These are phyloP conservation scores for Mastacembelus armatus DNA, from an alignment of 2,797 vertebrate species.

Conservation along the genomic window DNA sequence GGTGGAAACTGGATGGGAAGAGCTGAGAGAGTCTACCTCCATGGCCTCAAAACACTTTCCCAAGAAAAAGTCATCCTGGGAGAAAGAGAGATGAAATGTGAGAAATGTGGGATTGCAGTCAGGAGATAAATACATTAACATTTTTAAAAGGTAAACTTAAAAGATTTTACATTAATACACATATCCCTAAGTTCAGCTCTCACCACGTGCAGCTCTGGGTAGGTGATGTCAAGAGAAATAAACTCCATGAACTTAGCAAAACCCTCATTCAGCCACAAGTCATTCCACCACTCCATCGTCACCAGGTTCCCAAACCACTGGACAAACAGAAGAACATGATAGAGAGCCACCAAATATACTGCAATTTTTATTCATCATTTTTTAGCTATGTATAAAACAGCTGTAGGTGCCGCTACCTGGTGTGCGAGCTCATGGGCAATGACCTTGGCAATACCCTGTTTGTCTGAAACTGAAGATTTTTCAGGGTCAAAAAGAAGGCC, in stretches of 20 bases:
- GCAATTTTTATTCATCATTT: not conserved
- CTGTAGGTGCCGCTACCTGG: constrained; percentile 78
- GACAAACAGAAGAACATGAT: constrained; percentile 12
- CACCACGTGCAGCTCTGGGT: constrained; percentile 93
- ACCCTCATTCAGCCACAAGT: constrained; percentile 95
- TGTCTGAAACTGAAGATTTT: constrained; percentile 88
- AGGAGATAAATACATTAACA: not conserved
- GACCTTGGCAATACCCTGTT: constrained; percentile 86
- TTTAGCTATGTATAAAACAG: not conserved
- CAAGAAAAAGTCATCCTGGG: constrained; percentile 90
- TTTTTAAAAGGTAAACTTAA: no score
- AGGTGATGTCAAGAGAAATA: constrained; percentile 87
- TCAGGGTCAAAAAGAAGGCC: constrained; percentile 85
- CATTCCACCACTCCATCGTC: constrained; percentile 98
- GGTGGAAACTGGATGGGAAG: constrained; percentile 91
- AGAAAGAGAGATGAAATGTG: not conserved
- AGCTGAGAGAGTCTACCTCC: constrained; percentile 91
- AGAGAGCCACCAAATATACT: not conserved
- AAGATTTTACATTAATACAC: not conserved
- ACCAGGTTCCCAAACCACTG: constrained; percentile 98
- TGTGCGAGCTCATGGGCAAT: constrained; percentile 94
- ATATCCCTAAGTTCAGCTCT: no score
- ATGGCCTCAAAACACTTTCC: constrained; percentile 90
- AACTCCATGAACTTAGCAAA: constrained; percentile 97
- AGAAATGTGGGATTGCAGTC: not conserved